Evolutionary conservation across 2,797 vertebrate genomes (phyloP), one percentile per base, ranked within the genome.

Genomic region (Lophius americanus): DNA sequence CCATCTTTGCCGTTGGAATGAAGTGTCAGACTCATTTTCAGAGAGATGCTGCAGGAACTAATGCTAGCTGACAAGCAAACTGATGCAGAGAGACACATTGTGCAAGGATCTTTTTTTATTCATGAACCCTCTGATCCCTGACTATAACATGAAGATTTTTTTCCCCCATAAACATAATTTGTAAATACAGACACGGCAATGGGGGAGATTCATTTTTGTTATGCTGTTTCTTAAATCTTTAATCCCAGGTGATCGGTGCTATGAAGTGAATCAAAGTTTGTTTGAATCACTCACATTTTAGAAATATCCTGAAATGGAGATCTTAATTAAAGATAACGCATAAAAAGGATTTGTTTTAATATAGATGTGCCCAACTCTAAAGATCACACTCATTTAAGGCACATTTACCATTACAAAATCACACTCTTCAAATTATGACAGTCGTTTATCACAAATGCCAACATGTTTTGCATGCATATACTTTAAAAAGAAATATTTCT

Each of bases 51-150:
- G 70, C 56, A 5, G 59, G 64, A 76, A 54, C 73, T 88, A 87
- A 90, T 82, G 70, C 62, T 70, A 61, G 73, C 63, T 78, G 88
- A 90, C 89, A 85, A 75, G 83, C 77, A 82, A 75, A 82, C 66
- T 78, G 74, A 87, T 64, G 65, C 53, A 37, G 50, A 51, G 75
- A 54, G 62, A 64, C 53, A 77, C 23, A 11, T 55, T 67, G 61
- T 76, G 69, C 53, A 58, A 54, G 77, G 64, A 56, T 75, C 23
- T 73, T 63, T 82, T 71, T 64, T 83, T 78, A 87, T 85, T 81
- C 61, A 84, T 79, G 65, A 82, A 77, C 49, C 53, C 33, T 64
- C 44, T 66, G 60, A 68, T 53, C 42, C n/a, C 48, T 60, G 57
- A 23, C 50, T 68, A 52, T 63, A 43, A 73, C 39, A 74, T 57